Conservation (phyloP, 2,888 invertebrate genomes). For the Steinernema carpocapsae region DNA sequence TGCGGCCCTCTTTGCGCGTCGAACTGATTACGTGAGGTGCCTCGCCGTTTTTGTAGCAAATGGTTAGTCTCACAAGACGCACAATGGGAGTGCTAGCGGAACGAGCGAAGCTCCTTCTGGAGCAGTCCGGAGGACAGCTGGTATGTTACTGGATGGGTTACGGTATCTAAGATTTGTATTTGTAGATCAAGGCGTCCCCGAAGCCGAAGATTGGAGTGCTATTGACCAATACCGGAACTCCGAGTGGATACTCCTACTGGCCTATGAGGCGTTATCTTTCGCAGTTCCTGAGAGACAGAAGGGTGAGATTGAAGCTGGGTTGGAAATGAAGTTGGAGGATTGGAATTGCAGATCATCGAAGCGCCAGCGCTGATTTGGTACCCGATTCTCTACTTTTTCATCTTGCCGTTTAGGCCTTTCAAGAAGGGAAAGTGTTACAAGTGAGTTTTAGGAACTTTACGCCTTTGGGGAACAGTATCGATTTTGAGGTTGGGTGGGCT, state of each 20-base stretch:
- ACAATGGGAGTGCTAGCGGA: slow-evolving; percentile 32
- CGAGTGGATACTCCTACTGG: slow-evolving; percentile 39
- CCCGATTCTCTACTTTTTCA: slow-evolving; percentile 39
- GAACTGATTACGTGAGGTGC: slow-evolving; percentile 31
- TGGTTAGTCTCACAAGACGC: slow-evolving; percentile 17
- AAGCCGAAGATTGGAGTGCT: slow-evolving; percentile 40
- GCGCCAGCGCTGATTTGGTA: slow-evolving; percentile 39
- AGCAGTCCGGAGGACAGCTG: slow-evolving; percentile 37
- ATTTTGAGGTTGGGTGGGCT: slow-evolving; percentile 11
- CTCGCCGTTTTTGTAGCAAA: neutral
- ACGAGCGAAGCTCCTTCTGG: slow-evolving; percentile 37
- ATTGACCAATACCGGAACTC: slow-evolving; percentile 41
- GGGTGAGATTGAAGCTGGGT: slow-evolving; percentile 7
- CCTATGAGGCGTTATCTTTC: slow-evolving; percentile 39
- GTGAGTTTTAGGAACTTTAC: neutral
- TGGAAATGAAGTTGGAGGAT: neutral
- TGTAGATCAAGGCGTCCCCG: neutral
- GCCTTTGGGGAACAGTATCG: no score
- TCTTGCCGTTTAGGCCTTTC: slow-evolving; percentile 38
- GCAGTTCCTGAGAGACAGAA: slow-evolving; percentile 37
- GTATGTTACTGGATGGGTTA: neutral
- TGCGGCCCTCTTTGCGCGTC: slow-evolving; percentile 9
- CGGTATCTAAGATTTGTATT: neutral
- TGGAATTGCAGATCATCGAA: slow-evolving; percentile 36
- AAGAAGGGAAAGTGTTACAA: slow-evolving; percentile 40